Evolutionary conservation across 2,888 invertebrate species (phyloP).

Genomic region (Drosophila gaucha): DNA sequence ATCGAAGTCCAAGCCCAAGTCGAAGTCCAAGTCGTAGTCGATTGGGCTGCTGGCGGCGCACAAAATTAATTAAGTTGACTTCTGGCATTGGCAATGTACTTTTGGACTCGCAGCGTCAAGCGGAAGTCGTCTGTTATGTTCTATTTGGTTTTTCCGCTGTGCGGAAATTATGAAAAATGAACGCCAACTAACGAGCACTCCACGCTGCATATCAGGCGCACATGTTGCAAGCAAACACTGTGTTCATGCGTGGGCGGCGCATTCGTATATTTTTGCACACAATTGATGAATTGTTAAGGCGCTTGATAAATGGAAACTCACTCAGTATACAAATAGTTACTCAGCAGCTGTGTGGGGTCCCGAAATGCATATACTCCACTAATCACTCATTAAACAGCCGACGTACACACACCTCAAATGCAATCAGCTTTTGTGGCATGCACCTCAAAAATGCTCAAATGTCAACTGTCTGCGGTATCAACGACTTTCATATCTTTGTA

Average conservation of each 20-base stretch:
- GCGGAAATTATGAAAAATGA: slow-evolving; percentile 78
- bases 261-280: slow-evolving; percentile 53
- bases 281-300: slow-evolving; percentile 62
- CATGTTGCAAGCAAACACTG: slow-evolving; percentile 62
- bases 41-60: slow-evolving; percentile 41
- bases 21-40: slow-evolving; percentile 3
- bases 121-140: slow-evolving; percentile 78
- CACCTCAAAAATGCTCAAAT: slow-evolving; percentile 43
- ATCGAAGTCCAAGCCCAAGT: slow-evolving; percentile 4
- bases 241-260: slow-evolving; percentile 68
- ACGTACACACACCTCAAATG: slow-evolving; percentile 45
- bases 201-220: slow-evolving; percentile 46
- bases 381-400: slow-evolving; percentile 53
- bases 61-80: slow-evolving; percentile 81
- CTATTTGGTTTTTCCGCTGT: slow-evolving; percentile 69
- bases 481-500: slow-evolving; percentile 17
- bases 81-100: slow-evolving; percentile 73
- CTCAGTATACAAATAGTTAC: slow-evolving; percentile 2
- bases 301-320: slow-evolving; percentile 59
- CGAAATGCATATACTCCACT: slow-evolving; percentile 19
- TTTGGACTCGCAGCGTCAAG: slow-evolving; percentile 34
- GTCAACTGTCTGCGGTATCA: slow-evolving; percentile 59
- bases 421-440: slow-evolving; percentile 41
- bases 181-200: slow-evolving; percentile 52
- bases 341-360: slow-evolving; percentile 27